These are phyloP conservation scores for Suncus etruscus DNA, from an alignment of 2,113 vertebrate species.

Conservation along the genomic window DNA sequence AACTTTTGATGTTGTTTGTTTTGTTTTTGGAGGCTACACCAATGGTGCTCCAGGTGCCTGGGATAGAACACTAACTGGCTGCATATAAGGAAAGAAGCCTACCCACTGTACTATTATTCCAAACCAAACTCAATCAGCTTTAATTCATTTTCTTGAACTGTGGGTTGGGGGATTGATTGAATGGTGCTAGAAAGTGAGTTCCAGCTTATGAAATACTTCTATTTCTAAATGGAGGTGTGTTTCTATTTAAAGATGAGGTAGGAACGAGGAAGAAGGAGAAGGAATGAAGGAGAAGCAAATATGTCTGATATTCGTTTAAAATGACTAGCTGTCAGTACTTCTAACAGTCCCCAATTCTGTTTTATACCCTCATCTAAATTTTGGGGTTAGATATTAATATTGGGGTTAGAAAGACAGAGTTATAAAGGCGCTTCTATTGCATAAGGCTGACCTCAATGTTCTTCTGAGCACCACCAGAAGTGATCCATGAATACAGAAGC, in stretches of 20 bases:
- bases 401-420: no score
- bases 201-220: not conserved
- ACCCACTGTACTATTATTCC: no score
- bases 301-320: not conserved
- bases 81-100: no score
- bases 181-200: not conserved
- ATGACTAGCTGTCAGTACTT: not conserved
- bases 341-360: not conserved
- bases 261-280: not conserved
- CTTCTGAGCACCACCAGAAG: no score
- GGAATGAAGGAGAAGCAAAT: not conserved
- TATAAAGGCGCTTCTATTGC: no score
- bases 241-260: not conserved
- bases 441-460: no score
- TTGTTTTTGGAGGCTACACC: no score
- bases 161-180: not conserved
- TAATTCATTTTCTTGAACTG: not conserved
- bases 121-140: not conserved
- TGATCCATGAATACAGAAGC: no score
- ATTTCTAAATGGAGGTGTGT: not conserved
- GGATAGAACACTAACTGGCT: no score
- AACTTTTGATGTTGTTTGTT: not conserved
- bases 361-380: not conserved
- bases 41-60: no score
- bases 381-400: not conserved